Evolutionary conservation across 2,888 invertebrate species (phyloP).

Genomic region (Fissipunctia ypsillon): DNA sequence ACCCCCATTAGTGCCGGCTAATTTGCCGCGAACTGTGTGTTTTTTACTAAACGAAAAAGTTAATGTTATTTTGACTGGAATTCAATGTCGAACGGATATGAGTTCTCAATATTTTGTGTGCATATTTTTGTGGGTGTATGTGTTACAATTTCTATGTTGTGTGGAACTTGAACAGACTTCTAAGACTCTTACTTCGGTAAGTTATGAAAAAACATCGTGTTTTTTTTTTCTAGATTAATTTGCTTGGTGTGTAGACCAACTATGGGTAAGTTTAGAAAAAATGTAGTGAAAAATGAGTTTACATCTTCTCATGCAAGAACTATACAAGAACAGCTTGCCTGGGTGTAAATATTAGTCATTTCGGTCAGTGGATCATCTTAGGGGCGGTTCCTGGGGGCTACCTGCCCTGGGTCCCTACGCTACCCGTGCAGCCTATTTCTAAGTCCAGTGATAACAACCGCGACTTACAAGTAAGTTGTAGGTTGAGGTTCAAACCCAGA

Average conservation of each 20-base stretch:
- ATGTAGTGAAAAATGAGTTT: neutral
- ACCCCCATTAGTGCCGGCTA: neutral
- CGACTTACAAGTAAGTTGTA: too few species aligned
- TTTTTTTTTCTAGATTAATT: neutral
- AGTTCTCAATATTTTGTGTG: neutral
- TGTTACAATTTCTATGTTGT: constrained; percentile 9
- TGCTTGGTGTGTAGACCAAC: neutral
- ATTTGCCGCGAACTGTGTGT: neutral
- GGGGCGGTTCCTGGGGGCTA: too few species aligned
- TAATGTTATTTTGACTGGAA: neutral
- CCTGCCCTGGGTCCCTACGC: too few species aligned
- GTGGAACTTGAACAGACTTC: neutral
- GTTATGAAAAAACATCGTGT: neutral
- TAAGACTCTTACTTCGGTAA: constrained; percentile 16
- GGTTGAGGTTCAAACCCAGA: too few species aligned
- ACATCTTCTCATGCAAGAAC: too few species aligned
- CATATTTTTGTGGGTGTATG: constrained; percentile 16
- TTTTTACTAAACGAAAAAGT: too few species aligned
- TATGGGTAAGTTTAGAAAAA: too few species aligned
- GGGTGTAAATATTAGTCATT: too few species aligned
- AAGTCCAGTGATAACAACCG: too few species aligned
- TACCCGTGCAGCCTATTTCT: too few species aligned
- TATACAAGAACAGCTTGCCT: too few species aligned
- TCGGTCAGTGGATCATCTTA: too few species aligned
- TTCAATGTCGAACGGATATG: neutral